Conservation (phyloP, 2,888 invertebrate species). For the Cenopis cana region DNA sequence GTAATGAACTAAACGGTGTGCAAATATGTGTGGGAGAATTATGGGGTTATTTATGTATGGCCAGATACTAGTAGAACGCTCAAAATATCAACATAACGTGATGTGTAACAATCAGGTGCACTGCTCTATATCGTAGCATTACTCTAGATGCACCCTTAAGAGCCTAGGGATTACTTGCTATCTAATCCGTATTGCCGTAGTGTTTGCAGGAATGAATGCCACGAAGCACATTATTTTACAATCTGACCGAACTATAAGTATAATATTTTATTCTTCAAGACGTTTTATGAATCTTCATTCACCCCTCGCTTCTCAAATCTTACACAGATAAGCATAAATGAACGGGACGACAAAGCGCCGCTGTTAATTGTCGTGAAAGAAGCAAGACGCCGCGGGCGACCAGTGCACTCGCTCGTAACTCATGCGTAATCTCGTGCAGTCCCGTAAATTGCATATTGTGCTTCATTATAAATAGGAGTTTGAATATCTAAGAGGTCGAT, state of each 20-base stretch:
- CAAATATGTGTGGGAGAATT: slow-evolving; percentile 66
- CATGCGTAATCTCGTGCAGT: slow-evolving; percentile 48
- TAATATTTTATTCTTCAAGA: not conserved
- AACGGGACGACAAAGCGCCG: slow-evolving; percentile 44
- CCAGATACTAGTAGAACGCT: slow-evolving; percentile 4
- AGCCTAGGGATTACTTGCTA: no score
- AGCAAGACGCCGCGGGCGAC: slow-evolving; percentile 46
- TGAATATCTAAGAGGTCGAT: slow-evolving; percentile 4
- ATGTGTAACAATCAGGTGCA: no score
- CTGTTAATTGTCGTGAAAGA: slow-evolving; percentile 49
- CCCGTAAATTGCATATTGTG: slow-evolving; percentile 37
- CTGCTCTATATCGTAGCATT: no score
- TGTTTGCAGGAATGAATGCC: no score
- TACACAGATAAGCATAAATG: slow-evolving; percentile 40
- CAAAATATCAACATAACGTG: not conserved
- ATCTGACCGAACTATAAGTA: not conserved
- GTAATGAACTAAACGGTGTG: slow-evolving; percentile 63
- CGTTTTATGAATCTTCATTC: slow-evolving; percentile 10
- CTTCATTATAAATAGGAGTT: slow-evolving; percentile 33
- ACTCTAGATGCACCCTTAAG: no score
- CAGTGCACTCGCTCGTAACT: slow-evolving; percentile 46
- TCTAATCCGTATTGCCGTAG: not conserved
- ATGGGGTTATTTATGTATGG: slow-evolving; percentile 47
- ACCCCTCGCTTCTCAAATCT: slow-evolving; percentile 27
- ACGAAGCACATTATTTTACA: not conserved